Conservation (phyloP, 2,797 vertebrate species). For the Antennarius maculatus region DNA sequence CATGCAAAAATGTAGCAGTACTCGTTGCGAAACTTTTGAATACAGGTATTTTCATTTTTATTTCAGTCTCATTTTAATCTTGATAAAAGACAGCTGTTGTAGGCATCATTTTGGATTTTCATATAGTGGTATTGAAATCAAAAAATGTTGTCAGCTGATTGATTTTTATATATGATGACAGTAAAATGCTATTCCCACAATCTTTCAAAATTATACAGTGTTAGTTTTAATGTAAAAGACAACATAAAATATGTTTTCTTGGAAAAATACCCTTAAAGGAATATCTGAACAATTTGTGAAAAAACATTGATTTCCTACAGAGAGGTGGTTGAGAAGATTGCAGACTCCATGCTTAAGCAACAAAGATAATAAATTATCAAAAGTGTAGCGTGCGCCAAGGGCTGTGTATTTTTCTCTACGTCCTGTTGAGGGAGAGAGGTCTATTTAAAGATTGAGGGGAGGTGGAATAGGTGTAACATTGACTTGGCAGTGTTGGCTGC, state of each 20-base stretch:
- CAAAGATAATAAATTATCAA: conserved; percentile 46
- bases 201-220: background rate
- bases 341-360: conserved; percentile 38
- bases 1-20: too few relatives aligned
- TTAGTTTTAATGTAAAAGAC: background rate
- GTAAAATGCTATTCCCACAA: too few relatives aligned
- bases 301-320: too few relatives aligned
- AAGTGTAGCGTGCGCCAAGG: conserved; percentile 36
- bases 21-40: too few relatives aligned
- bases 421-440: conserved; percentile 53
- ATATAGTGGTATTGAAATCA: too few relatives aligned
- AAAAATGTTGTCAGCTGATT: background rate
- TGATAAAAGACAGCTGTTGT: too few relatives aligned
- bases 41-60: too few relatives aligned
- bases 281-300: background rate
- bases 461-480: conserved; percentile 72
- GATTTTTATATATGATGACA: background rate
- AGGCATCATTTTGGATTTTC: too few relatives aligned
- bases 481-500: conserved; percentile 68
- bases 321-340: too few relatives aligned
- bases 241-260: background rate
- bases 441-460: conserved; percentile 69
- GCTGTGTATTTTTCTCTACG: conserved; percentile 47
- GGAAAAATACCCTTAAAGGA: background rate
- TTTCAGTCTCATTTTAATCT: too few relatives aligned